These are phyloP conservation scores for Dryobota labecula DNA, from an alignment of 2,888 invertebrate genomes.

Conservation along the genomic window DNA sequence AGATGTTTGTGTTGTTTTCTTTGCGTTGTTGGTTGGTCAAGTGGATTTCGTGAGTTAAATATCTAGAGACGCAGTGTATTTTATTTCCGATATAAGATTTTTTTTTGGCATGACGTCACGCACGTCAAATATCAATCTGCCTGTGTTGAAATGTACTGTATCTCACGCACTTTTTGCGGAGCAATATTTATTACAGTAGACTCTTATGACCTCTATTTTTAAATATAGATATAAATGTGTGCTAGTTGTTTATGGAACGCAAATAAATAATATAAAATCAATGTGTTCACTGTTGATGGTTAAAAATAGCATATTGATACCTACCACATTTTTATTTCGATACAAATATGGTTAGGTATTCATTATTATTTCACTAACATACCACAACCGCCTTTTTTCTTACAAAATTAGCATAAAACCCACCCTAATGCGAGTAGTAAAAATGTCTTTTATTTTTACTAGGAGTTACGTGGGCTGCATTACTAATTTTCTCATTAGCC, in stretches of 20 bases:
- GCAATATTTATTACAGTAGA: background rate
- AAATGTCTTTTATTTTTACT: slow-evolving; percentile 44
- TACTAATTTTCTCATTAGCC: slow-evolving; percentile 56
- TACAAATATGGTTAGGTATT: background rate
- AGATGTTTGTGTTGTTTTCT: slow-evolving; percentile 38
- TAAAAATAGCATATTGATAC: background rate
- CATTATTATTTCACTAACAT: slow-evolving; percentile 17
- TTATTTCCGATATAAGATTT: background rate
- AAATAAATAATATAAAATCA: background rate
- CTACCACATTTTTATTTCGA: background rate
- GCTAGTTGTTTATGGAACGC: background rate
- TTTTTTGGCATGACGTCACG: background rate
- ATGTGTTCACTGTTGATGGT: background rate
- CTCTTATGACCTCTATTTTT: background rate
- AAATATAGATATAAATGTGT: background rate
- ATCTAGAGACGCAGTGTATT: background rate
- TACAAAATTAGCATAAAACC: slow-evolving; percentile 35
- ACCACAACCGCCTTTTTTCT: slow-evolving; percentile 10
- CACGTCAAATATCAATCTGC: background rate
- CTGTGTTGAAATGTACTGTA: background rate
- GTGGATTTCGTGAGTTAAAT: background rate
- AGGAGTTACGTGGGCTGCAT: slow-evolving; percentile 38
- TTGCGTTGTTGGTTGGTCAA: slow-evolving; percentile 14
- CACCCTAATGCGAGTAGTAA: slow-evolving; percentile 31
- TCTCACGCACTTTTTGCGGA: background rate